Base-by-base conservation (phyloP, 1,140 invertebrate species). In the Hestina assimilis region DNA sequence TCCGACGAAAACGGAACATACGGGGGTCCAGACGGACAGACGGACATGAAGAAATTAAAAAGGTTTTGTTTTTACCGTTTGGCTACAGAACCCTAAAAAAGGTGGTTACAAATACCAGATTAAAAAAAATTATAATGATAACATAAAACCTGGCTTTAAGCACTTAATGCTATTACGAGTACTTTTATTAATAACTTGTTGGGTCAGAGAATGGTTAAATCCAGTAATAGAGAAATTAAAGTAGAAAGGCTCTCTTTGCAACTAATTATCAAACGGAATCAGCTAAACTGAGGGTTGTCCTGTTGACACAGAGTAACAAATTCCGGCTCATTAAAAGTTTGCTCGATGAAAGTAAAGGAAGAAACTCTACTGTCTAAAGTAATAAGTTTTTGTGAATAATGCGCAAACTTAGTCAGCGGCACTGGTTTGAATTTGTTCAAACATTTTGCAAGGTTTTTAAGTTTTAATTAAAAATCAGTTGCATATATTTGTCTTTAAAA, bases 351-450 rank as follows among this genome's bases (percentile, higher is more conserved):
- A 73, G 59, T 63, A 68, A 60, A 31, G 48, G 55, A 63, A 69
- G 63, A 56, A 66, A 59, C 48, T 54, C 31, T 26, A 64, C 62
- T 65, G 70, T 70, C 67, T 61, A 54, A 41, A 42, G 43, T 56
- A 61, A 35, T 59, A 69, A 66, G 59, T 67, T 70, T 58, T 63
- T 50, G 60, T 73, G 62, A 73, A 66, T 73, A 61, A 73, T 67
- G 59, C 54, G 48, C 12, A 9, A 73, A 73, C 56, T 73, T 68
- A 21, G 29, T 38, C 53, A n/a, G 24, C 26, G 54, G 33, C 33
- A 51, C 35, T 31, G 50, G 42, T 66, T 55, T 46, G 38, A 56
- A 48, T 63, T 55, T 55, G 21, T 40, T 57, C 59, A 45, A 60
- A 26, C 41, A 51, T 43, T 50, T 61, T 29, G n/a, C 28, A 17